A percentile compares a stretch with the other conserved stretches of the same genome.
Evolutionary conservation across 2,888 invertebrate genomes (phyloP).

Genomic region (Heteropelma amictum): DNA sequence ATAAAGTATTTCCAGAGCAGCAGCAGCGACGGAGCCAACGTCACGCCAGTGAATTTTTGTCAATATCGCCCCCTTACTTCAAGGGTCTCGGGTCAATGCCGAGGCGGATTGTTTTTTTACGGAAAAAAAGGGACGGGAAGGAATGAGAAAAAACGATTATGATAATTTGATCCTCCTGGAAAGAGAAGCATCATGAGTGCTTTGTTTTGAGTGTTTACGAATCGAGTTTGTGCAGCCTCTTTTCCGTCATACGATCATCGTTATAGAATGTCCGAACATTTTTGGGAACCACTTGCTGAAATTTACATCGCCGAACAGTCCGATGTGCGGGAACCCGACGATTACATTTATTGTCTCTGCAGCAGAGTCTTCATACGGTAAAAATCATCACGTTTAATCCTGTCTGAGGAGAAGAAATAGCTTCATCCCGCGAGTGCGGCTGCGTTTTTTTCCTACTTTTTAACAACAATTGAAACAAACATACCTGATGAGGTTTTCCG

Average conservation of each 20-base stretch:
- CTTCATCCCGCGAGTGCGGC: no score
- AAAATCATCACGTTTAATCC: conserved; percentile 60
- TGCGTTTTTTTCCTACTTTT: background rate
- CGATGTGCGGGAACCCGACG: conserved; percentile 78
- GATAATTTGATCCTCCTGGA: conserved; percentile 57
- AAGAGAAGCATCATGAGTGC: conserved; percentile 60
- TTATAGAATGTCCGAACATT: conserved; percentile 79
- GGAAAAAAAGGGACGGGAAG: conserved; percentile 32
- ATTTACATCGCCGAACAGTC: conserved; percentile 79
- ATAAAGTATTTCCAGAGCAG: no score
- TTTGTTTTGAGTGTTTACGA: conserved; percentile 63
- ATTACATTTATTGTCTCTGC: conserved; percentile 84
- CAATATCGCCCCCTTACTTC: background rate
- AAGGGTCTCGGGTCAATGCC: background rate
- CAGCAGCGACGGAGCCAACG: no score
- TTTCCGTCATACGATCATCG: no score
- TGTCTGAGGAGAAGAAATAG: background rate
- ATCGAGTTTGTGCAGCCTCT: no score
- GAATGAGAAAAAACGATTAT: no score
- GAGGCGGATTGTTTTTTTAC: conserved; percentile 67
- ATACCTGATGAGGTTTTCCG: no score
- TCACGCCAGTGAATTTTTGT: background rate
- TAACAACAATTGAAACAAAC: no score
- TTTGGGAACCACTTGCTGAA: conserved; percentile 85
- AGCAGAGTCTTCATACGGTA: conserved; percentile 86